Conservation (phyloP, 2,797 vertebrate species). For the Aerospiza tachiro region DNA sequence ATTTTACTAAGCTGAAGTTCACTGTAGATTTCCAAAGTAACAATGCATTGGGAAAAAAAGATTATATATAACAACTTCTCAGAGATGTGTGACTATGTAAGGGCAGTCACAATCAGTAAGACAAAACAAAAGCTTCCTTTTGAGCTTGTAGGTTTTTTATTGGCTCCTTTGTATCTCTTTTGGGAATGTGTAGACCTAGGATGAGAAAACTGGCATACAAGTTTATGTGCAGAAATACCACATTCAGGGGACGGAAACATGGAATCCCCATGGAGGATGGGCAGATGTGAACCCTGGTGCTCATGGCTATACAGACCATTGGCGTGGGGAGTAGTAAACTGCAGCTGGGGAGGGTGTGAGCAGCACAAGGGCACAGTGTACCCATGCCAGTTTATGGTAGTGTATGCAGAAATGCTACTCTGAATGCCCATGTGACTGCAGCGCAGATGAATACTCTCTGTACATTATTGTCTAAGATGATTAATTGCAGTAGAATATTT, state of each 20-base stretch:
- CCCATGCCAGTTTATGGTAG: not conserved
- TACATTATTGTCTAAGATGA: not conserved
- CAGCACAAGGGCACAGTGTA: not conserved
- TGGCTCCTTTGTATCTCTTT: not conserved
- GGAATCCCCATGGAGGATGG: not conserved
- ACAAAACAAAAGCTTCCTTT: not conserved
- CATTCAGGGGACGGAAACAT: not conserved
- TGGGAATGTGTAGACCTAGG: not conserved
- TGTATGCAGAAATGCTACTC: not conserved
- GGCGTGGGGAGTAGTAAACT: not conserved
- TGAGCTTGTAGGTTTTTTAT: not conserved
- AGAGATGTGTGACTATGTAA: not conserved
- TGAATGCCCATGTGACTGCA: not conserved
- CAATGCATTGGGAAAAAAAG: not conserved
- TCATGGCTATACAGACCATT: not conserved
- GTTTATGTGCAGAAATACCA: not conserved
- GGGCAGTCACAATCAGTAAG: not conserved
- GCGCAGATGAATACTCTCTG: rapidly evolving
- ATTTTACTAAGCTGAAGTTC: not conserved
- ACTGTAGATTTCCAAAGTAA: not conserved
- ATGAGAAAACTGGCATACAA: not conserved
- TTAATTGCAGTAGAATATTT: not conserved
- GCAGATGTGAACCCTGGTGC: not conserved
- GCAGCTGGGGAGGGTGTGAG: not conserved
- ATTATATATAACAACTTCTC: not conserved